Percentiles rank a stretch among this genome's conserved stretches.
phyloP scores from a whole-genome alignment of 2,113 vertebrate species.

The Quiscalus mexicanus region DNA sequence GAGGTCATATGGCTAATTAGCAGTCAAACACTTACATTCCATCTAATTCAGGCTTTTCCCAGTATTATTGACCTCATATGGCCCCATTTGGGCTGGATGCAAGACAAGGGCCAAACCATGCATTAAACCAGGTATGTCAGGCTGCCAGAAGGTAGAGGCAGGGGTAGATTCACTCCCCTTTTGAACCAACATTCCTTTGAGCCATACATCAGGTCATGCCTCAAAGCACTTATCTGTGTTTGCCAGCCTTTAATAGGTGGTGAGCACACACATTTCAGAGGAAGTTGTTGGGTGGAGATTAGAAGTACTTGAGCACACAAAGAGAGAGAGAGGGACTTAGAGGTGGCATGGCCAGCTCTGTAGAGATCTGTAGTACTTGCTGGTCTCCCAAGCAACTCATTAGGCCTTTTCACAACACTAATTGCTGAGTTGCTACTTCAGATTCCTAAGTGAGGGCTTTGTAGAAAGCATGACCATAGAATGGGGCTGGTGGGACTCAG shows the following conservation, averaged over 20 bases:
- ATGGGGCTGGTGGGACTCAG: background rate
- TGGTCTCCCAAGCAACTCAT: background rate
- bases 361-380: background rate
- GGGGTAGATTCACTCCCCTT: background rate
- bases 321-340: background rate
- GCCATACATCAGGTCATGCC: background rate
- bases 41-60: background rate
- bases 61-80: background rate
- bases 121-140: background rate
- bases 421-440: background rate
- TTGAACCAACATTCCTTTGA: background rate
- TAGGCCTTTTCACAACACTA: background rate
- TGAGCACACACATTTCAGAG: background rate
- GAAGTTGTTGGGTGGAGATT: background rate
- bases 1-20: background rate
- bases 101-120: background rate
- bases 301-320: background rate
- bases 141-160: background rate
- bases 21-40: background rate
- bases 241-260: background rate
- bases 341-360: background rate
- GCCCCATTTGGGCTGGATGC: rapidly evolving
- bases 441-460: background rate
- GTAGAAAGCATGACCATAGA: background rate
- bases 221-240: background rate